A percentile compares a stretch with the other conserved stretches of the same genome.
Conservation (phyloP, 2,113 vertebrate genomes). For the Aplodontia rufa region DNA sequence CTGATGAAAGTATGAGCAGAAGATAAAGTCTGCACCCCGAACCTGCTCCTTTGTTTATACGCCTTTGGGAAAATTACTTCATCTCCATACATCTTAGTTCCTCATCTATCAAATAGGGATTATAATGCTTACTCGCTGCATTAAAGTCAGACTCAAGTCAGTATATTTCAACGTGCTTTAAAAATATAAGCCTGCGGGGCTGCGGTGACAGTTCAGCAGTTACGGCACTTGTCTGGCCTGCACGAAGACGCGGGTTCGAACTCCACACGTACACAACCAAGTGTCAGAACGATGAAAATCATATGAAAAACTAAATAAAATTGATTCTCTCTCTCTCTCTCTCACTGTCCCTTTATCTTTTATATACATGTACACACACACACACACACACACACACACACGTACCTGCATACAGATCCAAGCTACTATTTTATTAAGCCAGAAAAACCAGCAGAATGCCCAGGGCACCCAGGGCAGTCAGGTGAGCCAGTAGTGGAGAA, state of each 20-base stretch:
- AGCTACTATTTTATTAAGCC: neutral
- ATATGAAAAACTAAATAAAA: too few species aligned
- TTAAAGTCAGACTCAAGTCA: neutral
- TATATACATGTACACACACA: too few species aligned
- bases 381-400: too few species aligned
- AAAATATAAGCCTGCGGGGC: too few species aligned
- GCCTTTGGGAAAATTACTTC: neutral
- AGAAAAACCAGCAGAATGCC: neutral
- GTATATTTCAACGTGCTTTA: neutral
- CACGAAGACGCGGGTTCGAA: too few species aligned
- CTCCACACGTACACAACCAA: too few species aligned
- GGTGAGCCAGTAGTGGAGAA: neutral
- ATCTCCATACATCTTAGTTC: neutral
- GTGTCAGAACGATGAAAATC: too few species aligned
- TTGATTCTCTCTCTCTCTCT: too few species aligned
- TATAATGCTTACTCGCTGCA: neutral
- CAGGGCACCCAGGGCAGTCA: neutral
- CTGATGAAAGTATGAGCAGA: neutral
- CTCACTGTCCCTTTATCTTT: too few species aligned
- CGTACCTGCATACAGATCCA: too few species aligned
- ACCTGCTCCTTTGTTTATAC: neutral
- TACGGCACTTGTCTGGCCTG: too few species aligned
- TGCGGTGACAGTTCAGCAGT: too few species aligned
- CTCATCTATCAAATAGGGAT: neutral
- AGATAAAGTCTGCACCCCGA: neutral